Percentiles rank a stretch among this genome's conserved stretches.
These are phyloP conservation scores for Pionites leucogaster DNA, from an alignment of 2,113 vertebrate species.

Conservation along the genomic window DNA sequence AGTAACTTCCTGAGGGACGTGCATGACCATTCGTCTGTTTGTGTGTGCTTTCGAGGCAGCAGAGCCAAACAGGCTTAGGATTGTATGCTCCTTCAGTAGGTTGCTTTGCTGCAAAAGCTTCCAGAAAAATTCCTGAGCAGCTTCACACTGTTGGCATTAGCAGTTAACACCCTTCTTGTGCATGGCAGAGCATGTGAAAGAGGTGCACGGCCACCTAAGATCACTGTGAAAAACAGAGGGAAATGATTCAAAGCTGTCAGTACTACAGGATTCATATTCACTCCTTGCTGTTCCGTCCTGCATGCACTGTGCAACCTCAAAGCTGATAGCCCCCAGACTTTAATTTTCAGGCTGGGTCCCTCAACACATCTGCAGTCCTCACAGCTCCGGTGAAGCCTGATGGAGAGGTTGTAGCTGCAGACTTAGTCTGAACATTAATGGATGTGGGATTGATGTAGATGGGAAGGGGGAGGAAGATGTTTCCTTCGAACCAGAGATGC, in stretches of 20 bases:
- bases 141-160: background rate
- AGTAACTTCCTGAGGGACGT: background rate
- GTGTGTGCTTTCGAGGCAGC: background rate
- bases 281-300: background rate
- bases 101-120: background rate
- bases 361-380: background rate
- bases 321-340: background rate
- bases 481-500: background rate
- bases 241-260: slow-evolving; percentile 26
- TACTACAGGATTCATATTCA: background rate
- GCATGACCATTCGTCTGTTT: background rate
- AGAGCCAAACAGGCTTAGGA: background rate
- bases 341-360: background rate
- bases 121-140: background rate
- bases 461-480: background rate
- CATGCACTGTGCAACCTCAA: fast-evolving
- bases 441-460: background rate
- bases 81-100: background rate
- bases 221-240: background rate
- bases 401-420: background rate
- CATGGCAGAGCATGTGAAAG: background rate
- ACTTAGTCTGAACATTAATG: background rate
- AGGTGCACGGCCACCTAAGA: background rate
- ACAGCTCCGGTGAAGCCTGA: background rate
- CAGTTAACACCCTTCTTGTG: slow-evolving; percentile 6